phyloP scores from a whole-genome alignment of 2,797 vertebrate species.

The Diplodus puntazzo region DNA sequence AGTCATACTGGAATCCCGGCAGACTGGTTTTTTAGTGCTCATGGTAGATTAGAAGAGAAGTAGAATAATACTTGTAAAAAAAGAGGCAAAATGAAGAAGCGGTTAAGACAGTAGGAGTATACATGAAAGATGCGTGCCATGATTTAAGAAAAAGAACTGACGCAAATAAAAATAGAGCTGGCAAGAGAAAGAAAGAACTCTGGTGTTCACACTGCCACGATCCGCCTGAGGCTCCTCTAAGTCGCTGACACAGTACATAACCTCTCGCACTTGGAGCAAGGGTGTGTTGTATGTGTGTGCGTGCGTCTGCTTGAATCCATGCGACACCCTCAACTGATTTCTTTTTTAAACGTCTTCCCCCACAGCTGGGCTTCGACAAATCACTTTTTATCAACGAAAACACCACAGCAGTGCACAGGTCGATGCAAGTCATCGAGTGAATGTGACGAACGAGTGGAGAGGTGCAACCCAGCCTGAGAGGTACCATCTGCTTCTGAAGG shows the following conservation, averaged over 20 bases:
- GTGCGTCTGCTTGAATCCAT: background rate
- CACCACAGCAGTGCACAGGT: slow-evolving; percentile 54
- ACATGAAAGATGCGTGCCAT: background rate
- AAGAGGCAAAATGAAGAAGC: background rate
- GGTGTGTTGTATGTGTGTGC: background rate
- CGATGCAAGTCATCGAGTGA: slow-evolving; percentile 60
- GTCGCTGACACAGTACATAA: slow-evolving; percentile 16
- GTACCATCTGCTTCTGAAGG: slow-evolving; percentile 27
- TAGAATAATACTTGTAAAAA: slow-evolving; percentile 1
- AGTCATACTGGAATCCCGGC: slow-evolving; percentile 73
- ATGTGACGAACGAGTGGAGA: background rate
- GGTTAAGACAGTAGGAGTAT: background rate
- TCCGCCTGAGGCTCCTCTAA: background rate
- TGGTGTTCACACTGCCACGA: background rate
- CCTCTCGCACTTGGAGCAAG: slow-evolving; percentile 1
- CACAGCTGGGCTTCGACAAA: slow-evolving; percentile 78
- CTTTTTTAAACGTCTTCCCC: background rate
- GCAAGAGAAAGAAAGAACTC: background rate
- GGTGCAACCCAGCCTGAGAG: slow-evolving; percentile 5
- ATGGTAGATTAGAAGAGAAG: slow-evolving; percentile 17
- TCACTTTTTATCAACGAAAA: slow-evolving; percentile 73
- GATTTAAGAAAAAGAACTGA: background rate
- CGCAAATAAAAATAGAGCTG: background rate
- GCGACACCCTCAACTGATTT: slow-evolving; percentile 19
- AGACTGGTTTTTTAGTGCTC: slow-evolving; percentile 61